A percentile compares a stretch with the other conserved stretches of the same genome.
Conservation (phyloP, 1,140 invertebrate genomes). For the Drosophila neocordata region DNA sequence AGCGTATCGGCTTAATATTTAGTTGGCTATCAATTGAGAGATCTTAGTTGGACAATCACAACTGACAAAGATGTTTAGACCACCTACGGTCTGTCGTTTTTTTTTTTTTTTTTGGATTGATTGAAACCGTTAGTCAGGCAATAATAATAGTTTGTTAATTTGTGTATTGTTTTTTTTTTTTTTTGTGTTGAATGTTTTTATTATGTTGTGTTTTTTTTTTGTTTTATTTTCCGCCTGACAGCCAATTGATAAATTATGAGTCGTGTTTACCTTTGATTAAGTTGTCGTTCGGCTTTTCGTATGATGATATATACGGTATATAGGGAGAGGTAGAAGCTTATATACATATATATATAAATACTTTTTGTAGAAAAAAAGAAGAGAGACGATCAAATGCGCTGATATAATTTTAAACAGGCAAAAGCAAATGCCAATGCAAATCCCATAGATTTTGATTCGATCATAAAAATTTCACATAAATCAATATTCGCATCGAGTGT, state of each 20-base stretch:
- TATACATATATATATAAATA: neutral
- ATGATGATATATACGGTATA: neutral
- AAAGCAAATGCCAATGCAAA: constrained; percentile 8
- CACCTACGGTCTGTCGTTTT: constrained; percentile 23
- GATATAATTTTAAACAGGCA: constrained; percentile 32
- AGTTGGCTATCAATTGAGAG: constrained; percentile 16
- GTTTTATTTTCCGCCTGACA: constrained; percentile 60
- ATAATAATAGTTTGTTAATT: constrained; percentile 75
- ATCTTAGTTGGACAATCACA: constrained; percentile 18
- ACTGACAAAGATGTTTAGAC: constrained; percentile 33
- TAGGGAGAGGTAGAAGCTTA: too few species aligned
- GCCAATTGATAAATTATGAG: constrained; percentile 68
- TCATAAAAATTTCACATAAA: constrained; percentile 55
- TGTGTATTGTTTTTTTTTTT: constrained; percentile 58
- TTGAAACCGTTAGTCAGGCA: constrained; percentile 66
- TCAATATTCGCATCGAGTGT: constrained; percentile 62
- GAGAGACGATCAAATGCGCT: constrained; percentile 42
- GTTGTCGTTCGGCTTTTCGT: constrained; percentile 50
- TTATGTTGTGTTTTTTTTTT: constrained; percentile 53
- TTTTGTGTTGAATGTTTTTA: constrained; percentile 19
- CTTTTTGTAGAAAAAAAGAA: neutral
- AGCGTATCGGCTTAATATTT: constrained; percentile 32
- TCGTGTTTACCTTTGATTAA: constrained; percentile 63
- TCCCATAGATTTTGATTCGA: constrained; percentile 14
- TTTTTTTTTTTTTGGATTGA: constrained; percentile 49